Base-by-base conservation (phyloP, 2,888 invertebrate genomes). In the Biston stratarius region DNA sequence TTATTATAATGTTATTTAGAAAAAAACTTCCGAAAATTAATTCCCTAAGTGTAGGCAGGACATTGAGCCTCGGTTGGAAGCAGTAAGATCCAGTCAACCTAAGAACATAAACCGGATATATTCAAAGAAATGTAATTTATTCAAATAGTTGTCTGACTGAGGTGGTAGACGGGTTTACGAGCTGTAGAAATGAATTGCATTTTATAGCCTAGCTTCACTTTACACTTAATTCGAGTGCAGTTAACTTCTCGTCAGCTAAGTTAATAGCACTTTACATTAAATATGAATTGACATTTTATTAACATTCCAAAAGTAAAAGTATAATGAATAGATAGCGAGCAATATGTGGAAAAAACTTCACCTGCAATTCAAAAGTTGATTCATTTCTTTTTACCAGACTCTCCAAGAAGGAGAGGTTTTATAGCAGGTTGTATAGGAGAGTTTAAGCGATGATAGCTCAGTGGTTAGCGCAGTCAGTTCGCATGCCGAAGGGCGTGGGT, bases 131-230 rank as follows among this genome's bases (percentile, higher is more conserved):
- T 52, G 56, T 51, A 36, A 49, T 56, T 63, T 63, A 49, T 60
- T 60, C 60, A 51, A 60, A 60, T 48, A 33, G 42, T 62, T 47
- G 36, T 57, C 57, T 51, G 59, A 48, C 57, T 51, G 59, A 48
- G 59, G 61, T 61, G 65, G 72, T 70, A 72, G 77, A 72, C 73
- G 69, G 73, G 71, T 77, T 75, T 61, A 77, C 65, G 74, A 73
- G 61, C 66, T 72, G 72, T 72, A 73, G 64, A 67, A 77, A 76
- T 74, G 65, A 71, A 72, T 69, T 70, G 69, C 68, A 74, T 77
- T 77, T 78, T 75, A 76, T 73, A 65, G 70, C 52, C 65, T 69
- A 55, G 51, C 69, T 68, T 57, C 67, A 56, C 57, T 61, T 67
- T 47, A 47, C 55, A 44, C 48, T 59, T 38, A 47, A 53, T 48